These are phyloP conservation scores for Stenodema calcarata DNA, from an alignment of 2,888 invertebrate genomes.

Conservation along the genomic window DNA sequence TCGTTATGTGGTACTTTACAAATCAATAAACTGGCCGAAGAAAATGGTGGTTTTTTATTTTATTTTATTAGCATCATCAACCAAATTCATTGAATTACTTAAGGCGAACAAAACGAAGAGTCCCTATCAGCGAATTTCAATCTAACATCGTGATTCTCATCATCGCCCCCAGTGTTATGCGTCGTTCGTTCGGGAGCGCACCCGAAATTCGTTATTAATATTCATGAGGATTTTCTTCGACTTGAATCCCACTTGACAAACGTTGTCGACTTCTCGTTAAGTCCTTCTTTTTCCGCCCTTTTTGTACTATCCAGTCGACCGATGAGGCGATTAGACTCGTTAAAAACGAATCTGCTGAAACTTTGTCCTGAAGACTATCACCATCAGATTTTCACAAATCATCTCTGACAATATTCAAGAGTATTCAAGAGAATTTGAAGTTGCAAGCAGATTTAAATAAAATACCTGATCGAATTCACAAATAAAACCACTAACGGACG, in stretches of 20 bases:
- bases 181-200: neutral
- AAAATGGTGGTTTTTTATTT: too few species aligned
- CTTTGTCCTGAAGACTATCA: neutral
- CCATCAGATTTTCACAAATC: neutral
- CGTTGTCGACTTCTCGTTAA: neutral
- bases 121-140: neutral
- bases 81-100: neutral
- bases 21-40: too few species aligned
- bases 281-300: neutral
- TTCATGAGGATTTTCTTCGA: neutral
- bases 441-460: too few species aligned
- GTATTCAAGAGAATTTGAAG: too few species aligned
- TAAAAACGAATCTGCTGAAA: neutral
- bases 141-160: too few species aligned
- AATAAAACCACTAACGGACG: too few species aligned
- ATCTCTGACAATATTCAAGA: too few species aligned
- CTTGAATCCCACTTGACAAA: neutral
- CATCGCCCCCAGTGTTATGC: too few species aligned
- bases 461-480: too few species aligned
- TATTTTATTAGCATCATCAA: too few species aligned
- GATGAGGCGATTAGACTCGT: neutral
- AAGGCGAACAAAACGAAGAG: too few species aligned
- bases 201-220: neutral
- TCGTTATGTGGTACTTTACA: too few species aligned
- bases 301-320: neutral